Percentiles rank a stretch among this genome's conserved stretches.
These are phyloP conservation scores for Rhinophrynus dorsalis DNA, from an alignment of 2,797 vertebrate species.

Conservation along the genomic window DNA sequence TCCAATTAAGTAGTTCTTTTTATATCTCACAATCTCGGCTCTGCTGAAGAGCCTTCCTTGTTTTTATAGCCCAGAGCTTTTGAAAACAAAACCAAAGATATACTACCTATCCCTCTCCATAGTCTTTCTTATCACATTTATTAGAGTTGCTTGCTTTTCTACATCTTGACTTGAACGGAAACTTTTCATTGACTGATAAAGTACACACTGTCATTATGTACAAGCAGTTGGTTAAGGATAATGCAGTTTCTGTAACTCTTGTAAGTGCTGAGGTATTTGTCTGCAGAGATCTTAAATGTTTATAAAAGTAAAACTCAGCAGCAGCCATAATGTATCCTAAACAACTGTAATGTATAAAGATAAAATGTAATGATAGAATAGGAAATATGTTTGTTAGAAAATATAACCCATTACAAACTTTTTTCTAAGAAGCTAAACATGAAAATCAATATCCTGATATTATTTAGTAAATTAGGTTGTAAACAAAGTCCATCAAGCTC, in stretches of 20 bases:
- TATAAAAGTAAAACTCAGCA: constrained; percentile 5
- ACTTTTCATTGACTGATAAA: constrained; percentile 32
- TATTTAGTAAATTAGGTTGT: neutral
- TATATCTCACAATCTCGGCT: no score
- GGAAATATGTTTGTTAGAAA: no score
- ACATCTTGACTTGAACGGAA: neutral
- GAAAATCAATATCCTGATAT: neutral
- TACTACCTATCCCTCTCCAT: no score
- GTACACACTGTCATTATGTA: constrained; percentile 37
- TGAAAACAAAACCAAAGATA: neutral
- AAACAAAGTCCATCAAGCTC: no score
- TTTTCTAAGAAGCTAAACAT: neutral
- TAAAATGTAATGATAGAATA: constrained; percentile 12
- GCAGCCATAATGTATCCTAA: constrained; percentile 8
- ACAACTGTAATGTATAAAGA: neutral
- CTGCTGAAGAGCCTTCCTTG: no score
- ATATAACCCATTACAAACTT: neutral
- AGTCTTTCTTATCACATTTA: neutral
- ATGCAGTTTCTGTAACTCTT: constrained; percentile 45
- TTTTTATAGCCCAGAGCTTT: neutral
- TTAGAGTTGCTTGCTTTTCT: neutral
- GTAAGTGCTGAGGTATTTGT: constrained; percentile 52
- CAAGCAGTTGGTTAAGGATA: constrained; percentile 30
- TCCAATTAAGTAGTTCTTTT: no score
- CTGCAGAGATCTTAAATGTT: constrained; percentile 48